phyloP scores from a whole-genome alignment of 2,113 vertebrate genomes.

The Suncus etruscus region DNA sequence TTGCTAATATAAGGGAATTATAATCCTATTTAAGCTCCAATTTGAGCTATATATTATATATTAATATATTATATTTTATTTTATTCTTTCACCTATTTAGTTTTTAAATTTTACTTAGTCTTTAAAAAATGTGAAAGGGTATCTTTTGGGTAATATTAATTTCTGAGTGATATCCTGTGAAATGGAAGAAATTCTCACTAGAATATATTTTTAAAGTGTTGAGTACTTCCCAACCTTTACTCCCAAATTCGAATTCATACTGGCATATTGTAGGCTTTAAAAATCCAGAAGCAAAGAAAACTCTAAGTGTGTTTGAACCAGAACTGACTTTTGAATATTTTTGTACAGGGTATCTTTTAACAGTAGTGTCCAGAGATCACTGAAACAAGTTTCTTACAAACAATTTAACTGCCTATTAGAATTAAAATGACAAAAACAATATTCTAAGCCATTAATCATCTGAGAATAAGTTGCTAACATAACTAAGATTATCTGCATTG shows the following conservation, averaged over 20 bases:
- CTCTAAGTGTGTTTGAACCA: constrained; percentile 32
- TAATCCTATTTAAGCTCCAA: constrained; percentile 8
- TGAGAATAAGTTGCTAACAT: background rate
- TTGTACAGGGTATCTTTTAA: constrained; percentile 39
- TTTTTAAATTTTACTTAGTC: background rate
- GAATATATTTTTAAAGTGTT: background rate
- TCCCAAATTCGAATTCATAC: background rate
- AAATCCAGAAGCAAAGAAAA: constrained; percentile 49
- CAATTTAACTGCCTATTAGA: constrained; percentile 22
- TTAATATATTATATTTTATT: background rate
- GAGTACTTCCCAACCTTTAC: no score
- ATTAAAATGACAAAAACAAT: constrained; percentile 25
- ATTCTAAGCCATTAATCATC: background rate
- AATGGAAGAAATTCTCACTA: background rate
- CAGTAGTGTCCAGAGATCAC: background rate
- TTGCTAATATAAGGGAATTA: constrained; percentile 7
- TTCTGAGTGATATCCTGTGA: background rate
- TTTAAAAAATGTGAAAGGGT: background rate
- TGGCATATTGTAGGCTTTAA: background rate
- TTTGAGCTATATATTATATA: constrained; percentile 6
- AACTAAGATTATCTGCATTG: background rate
- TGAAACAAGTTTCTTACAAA: constrained; percentile 21
- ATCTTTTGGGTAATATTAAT: background rate
- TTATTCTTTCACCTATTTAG: constrained; percentile 39
- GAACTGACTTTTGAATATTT: constrained; percentile 3